Conservation (phyloP, 1,140 invertebrate species). For the Chironomus tepperi region DNA sequence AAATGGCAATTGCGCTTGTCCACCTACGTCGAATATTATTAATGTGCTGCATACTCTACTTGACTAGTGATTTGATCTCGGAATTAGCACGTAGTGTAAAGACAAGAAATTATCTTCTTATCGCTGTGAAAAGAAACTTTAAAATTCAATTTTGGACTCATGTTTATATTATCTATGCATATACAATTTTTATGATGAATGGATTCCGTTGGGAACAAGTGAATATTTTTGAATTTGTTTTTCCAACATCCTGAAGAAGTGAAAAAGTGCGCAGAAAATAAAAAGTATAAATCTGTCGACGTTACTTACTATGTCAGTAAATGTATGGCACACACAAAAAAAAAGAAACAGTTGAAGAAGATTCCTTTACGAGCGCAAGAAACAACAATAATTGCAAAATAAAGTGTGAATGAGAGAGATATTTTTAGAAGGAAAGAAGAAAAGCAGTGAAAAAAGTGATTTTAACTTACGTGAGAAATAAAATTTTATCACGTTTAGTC, state of each 20-base stretch:
- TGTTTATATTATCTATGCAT: conserved; percentile 4
- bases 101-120: not conserved
- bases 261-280: too few species aligned
- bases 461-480: too few species aligned
- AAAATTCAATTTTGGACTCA: conserved; percentile 18
- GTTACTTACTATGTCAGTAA: too few species aligned
- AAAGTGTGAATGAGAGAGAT: conserved; percentile 12
- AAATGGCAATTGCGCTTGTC: not conserved
- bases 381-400: conserved; percentile 14
- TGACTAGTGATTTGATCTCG: not conserved
- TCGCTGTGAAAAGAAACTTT: not conserved
- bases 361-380: not conserved
- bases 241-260: conserved; percentile 10
- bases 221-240: not conserved
- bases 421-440: not conserved
- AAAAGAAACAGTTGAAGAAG: not conserved
- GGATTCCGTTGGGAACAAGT: not conserved
- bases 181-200: not conserved
- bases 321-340: not conserved
- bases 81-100: not conserved
- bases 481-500: too few species aligned
- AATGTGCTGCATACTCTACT: conserved; percentile 1
- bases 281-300: too few species aligned
- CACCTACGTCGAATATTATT: not conserved
- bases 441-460: too few species aligned